Conservation (phyloP, 1,140 invertebrate species). For the Camponotus vicinus region DNA sequence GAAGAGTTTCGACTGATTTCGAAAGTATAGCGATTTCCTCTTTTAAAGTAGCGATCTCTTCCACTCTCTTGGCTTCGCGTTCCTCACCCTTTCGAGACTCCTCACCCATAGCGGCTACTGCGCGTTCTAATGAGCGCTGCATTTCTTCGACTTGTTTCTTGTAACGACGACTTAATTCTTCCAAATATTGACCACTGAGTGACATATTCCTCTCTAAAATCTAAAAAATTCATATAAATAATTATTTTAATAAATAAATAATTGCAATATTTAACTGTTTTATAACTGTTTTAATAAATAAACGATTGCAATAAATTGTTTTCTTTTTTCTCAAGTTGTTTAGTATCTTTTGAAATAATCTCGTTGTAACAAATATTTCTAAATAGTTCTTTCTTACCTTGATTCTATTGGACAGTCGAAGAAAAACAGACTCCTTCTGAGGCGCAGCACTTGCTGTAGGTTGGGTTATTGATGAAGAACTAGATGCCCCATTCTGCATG, state of each 20-base stretch:
- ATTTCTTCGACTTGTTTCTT: constrained; percentile 98
- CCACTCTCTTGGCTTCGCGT: constrained; percentile 89
- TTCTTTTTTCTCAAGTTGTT: background rate
- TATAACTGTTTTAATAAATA: background rate
- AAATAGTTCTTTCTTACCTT: constrained; percentile 88
- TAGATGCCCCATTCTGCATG: constrained; percentile 74
- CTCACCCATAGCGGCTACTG: constrained; percentile 91
- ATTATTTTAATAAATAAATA: background rate
- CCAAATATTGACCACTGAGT: constrained; percentile 97
- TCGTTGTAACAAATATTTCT: background rate
- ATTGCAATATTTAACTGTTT: too few relatives aligned
- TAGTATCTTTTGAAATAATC: constrained; percentile 10
- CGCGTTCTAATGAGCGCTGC: constrained; percentile 94
- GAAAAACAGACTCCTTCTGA: constrained; percentile 97
- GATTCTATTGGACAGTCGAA: constrained; percentile 97
- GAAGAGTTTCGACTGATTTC: constrained; percentile 86
- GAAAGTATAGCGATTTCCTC: constrained; percentile 89
- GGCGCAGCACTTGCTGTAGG: constrained; percentile 80
- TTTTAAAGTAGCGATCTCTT: constrained; percentile 88
- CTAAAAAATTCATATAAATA: constrained; percentile 84
- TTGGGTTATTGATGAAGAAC: constrained; percentile 71
- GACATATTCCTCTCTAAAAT: constrained; percentile 98
- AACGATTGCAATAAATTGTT: background rate
- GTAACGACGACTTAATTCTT: constrained; percentile 97
- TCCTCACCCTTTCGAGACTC: constrained; percentile 91